phyloP scores from a whole-genome alignment of 1,140 invertebrate species.

The Eriosoma lanigerum region DNA sequence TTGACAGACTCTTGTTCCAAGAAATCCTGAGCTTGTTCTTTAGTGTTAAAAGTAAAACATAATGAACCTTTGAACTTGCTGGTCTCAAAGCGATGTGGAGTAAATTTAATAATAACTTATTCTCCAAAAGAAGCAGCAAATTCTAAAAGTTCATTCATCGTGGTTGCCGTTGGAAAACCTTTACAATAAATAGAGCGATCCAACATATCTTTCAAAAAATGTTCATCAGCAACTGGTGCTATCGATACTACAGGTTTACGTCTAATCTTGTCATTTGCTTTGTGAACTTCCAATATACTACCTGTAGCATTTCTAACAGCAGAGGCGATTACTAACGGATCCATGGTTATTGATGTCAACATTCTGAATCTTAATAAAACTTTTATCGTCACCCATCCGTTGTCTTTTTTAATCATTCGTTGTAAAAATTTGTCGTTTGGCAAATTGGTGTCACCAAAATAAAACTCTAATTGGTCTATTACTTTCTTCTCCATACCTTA shows the following conservation, averaged over 20 bases:
- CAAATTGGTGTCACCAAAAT: slow-evolving; percentile 85
- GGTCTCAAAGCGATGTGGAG: slow-evolving; percentile 72
- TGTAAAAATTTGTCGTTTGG: slow-evolving; percentile 85
- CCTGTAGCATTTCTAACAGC: slow-evolving; percentile 72
- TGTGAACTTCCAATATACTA: slow-evolving; percentile 57
- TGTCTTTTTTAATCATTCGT: slow-evolving; percentile 78
- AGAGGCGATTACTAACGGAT: slow-evolving; percentile 70
- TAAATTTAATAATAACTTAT: slow-evolving; percentile 65
- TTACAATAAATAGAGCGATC: slow-evolving; percentile 82
- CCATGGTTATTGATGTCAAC: slow-evolving; percentile 71
- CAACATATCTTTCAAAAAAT: slow-evolving; percentile 75
- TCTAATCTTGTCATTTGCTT: slow-evolving; percentile 80
- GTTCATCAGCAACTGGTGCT: slow-evolving; percentile 80
- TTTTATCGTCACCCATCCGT: slow-evolving; percentile 87
- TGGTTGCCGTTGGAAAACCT: slow-evolving; percentile 76
- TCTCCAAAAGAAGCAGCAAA: slow-evolving; percentile 79
- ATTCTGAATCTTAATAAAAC: slow-evolving; percentile 87
- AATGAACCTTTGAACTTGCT: slow-evolving; percentile 85
- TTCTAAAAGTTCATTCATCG: slow-evolving; percentile 71
- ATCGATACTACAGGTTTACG: slow-evolving; percentile 71
- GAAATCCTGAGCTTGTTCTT: slow-evolving; percentile 72
- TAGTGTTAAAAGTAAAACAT: slow-evolving; percentile 78
- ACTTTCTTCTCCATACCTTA: neutral
- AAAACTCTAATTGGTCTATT: slow-evolving; percentile 63
- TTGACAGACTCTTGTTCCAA: slow-evolving; percentile 58